Base-by-base conservation (phyloP, 2,113 vertebrate species). In the Numida meleagris region DNA sequence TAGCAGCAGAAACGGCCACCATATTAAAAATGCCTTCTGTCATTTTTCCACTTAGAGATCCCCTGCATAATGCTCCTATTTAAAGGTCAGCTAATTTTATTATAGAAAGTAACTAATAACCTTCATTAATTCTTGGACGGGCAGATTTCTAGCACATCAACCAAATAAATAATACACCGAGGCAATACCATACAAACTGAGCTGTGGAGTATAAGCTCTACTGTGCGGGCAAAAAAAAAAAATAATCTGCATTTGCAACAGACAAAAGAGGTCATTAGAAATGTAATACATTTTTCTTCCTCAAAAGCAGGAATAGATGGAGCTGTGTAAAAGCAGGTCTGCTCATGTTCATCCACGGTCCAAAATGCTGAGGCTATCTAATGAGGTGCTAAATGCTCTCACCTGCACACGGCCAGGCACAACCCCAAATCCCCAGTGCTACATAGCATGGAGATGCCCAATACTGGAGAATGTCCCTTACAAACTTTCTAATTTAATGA, bases 61-160 rank as follows among this genome's bases (percentile, higher is more conserved):
- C 45, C 55, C 75, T 63, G 53, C 79, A 89, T 51, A 94, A 95
- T 50, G 75, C 63, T 82, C 85, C 72, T 81, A 81, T 66, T 90
- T 94, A 96, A 96, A 96, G 91, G 91, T 94, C 95, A 95, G 91
- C 93, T 96, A 86, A 94, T 96, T 94, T 96, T 96, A 89, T 79
- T 92, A 95, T 16, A 55, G 89, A 82, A 94, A 94, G 70, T n/a
- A 95, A 96, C 86, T 92, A 95, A 94, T 85, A 94, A 94, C 87
- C 89, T 95, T 82, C 94, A 95, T 93, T 94, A 94, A 94, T 86
- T 89, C 83, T 70, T 70, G 38, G 48, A 38, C 71, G 93, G 4
- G 2, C 75, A 40, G 67, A 90, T 94, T 85, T 77, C 59, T 70
- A 94, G 74, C 79, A 24, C 2, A 1, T 31, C 89, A 80, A 73